A percentile compares a stretch with the other conserved stretches of the same genome.
These are phyloP conservation scores for Anoura caudifer DNA, from an alignment of 2,113 vertebrate species.

Conservation along the genomic window DNA sequence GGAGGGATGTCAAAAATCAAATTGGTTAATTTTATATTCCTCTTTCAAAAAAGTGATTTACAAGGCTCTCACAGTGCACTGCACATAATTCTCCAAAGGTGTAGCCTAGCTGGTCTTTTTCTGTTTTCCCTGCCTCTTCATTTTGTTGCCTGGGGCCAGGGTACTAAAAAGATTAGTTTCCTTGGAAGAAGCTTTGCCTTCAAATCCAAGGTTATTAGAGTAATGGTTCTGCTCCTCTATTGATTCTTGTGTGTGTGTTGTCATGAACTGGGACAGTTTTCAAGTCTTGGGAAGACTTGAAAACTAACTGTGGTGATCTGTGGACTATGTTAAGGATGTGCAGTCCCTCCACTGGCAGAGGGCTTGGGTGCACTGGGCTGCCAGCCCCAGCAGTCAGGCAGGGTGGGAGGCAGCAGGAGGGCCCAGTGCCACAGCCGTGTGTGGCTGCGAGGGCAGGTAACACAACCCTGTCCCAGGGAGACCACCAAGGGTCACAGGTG, in stretches of 20 bases:
- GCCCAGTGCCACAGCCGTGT: neutral
- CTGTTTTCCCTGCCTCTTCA: neutral
- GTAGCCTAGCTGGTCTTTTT: neutral
- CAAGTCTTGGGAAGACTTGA: neutral
- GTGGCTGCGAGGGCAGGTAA: neutral
- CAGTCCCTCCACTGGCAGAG: neutral
- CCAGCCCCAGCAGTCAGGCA: neutral
- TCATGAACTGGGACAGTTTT: slow-evolving; percentile 10
- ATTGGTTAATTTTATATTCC: slow-evolving; percentile 33
- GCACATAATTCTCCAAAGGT: neutral
- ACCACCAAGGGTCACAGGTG: neutral
- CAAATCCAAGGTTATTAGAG: neutral
- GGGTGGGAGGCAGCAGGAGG: neutral
- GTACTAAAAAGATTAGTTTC: slow-evolving; percentile 25
- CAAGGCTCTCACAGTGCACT: neutral
- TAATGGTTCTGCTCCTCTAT: neutral
- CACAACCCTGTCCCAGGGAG: neutral
- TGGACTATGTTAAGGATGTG: neutral
- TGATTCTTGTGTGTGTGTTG: neutral
- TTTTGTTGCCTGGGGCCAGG: neutral
- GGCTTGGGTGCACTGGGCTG: neutral
- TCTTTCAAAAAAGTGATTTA: slow-evolving; percentile 19
- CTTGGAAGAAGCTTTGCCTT: slow-evolving; percentile 42
- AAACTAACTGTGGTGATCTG: neutral
- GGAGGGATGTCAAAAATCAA: slow-evolving; percentile 12